Evolutionary conservation across 2,797 vertebrate genomes (phyloP).

Genomic region (Enteromius treurensis): DNA sequence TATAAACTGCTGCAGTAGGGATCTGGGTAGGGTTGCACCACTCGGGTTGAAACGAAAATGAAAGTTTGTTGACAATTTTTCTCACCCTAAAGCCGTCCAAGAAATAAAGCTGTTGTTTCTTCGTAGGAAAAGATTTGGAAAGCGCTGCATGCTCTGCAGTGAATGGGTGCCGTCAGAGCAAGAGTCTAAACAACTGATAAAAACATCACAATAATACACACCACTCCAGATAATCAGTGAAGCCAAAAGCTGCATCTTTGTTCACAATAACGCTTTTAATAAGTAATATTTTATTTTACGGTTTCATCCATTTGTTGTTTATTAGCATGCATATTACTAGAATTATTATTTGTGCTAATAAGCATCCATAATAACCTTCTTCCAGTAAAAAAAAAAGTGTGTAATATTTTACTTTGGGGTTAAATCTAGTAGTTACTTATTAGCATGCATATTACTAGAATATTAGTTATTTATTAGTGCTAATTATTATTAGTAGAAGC

Average conservation of each 20-base stretch:
- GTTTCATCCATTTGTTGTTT: too few relatives aligned
- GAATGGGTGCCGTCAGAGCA: neutral
- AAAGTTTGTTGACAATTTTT: neutral
- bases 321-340: too few relatives aligned
- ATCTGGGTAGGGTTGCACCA: constrained; percentile 2
- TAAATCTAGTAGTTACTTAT: too few relatives aligned
- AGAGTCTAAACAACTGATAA: neutral
- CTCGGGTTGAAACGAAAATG: neutral
- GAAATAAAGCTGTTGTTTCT: neutral
- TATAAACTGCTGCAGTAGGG: constrained; percentile 55
- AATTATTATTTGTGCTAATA: too few relatives aligned
- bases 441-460: too few relatives aligned
- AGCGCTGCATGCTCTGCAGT: neutral
- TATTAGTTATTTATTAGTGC: too few relatives aligned
- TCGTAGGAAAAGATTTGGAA: neutral
- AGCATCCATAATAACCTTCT: too few relatives aligned
- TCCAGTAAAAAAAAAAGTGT: neutral
- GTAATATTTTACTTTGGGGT: too few relatives aligned
- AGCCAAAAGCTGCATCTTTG: too few relatives aligned
- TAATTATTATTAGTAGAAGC: too few relatives aligned
- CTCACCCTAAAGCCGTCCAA: neutral
- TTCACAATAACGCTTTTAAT: too few relatives aligned
- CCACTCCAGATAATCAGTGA: neutral
- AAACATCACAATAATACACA: neutral
- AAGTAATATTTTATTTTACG: too few relatives aligned